Evolutionary conservation across 2,888 invertebrate genomes (phyloP), one percentile per base, ranked within the genome.

Genomic region (Nomada fabriciana): DNA sequence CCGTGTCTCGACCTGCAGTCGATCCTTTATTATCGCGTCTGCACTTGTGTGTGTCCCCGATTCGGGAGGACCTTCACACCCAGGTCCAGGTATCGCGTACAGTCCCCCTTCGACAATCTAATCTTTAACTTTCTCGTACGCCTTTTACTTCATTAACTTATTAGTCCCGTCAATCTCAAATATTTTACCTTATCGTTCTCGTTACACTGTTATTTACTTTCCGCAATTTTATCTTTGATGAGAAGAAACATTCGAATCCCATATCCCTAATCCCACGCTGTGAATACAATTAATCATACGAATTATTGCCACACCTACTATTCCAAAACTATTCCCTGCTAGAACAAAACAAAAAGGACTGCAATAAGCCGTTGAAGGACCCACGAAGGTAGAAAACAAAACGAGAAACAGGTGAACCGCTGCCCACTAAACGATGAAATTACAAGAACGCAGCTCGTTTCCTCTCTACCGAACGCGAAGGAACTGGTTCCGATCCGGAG

Each of bases 21-120:
- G 76, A 86, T 89, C 87, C 82, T 86, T 89, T 82, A 86, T 86
- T 83, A 76, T 85, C 80, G 72, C 74, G 59, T 63, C 74, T 59
- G 29, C 53, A 43, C 69, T 15, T 65, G 70, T 60, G 74, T 63
- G 77, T 75, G 77, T 82, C 78, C 73, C 55, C n/a, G 61, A n/a
- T 61, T 42, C 43, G 36, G 18, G 18, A 23, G 69, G 59, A 59
- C 63, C 77, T 42, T 47, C 18, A 20, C 71, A 50, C 20, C 52
- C 69, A 42, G 78, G 61, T 81, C 36, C 36, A 73, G 25, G 70
- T 76, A 72, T 36, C 36, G 9, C 36, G 36, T 36, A 36, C 36
- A 36, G 71, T 72, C 60, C n/a, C 63, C 25, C 20, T 53, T 68
- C n/a, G 11, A n/a, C 36, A 23, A 43, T 42, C 36, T 55, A 65